Percentiles rank a stretch among this genome's conserved stretches.
Conservation (phyloP, 2,888 invertebrate genomes). For the Macaria notata region DNA sequence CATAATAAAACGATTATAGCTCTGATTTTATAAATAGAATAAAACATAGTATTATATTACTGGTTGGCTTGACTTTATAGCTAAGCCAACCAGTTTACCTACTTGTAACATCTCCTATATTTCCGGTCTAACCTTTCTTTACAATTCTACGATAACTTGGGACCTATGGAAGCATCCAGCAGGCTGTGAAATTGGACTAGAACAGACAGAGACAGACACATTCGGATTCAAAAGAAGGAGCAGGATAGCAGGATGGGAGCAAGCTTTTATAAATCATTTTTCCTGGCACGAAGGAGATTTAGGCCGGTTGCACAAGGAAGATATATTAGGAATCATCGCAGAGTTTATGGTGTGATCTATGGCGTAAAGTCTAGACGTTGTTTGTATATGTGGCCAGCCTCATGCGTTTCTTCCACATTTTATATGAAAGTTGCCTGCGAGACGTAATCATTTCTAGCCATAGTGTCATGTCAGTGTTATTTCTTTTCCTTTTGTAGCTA, state of each 20-base stretch:
- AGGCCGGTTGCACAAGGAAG: constrained; percentile 51
- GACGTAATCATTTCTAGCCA: too few species aligned
- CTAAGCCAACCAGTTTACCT: too few species aligned
- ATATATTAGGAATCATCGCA: constrained; percentile 36
- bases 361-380: constrained; percentile 23
- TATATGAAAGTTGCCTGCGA: background rate
- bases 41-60: too few species aligned
- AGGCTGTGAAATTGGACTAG: constrained; percentile 79
- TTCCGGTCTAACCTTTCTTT: background rate
- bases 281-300: constrained; percentile 66
- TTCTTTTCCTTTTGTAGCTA: too few species aligned
- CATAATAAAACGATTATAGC: too few species aligned
- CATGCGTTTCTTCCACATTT: constrained; percentile 4
- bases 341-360: constrained; percentile 29
- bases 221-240: constrained; percentile 35
- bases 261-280: constrained; percentile 80
- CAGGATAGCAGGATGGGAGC: constrained; percentile 46
- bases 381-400: constrained; percentile 31
- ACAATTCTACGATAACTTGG: constrained; percentile 56
- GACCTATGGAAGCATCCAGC: constrained; percentile 69
- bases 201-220: constrained; percentile 54
- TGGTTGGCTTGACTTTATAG: too few species aligned
- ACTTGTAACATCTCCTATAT: background rate
- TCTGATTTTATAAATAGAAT: too few species aligned
- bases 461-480: too few species aligned